Evolutionary conservation across 2,888 invertebrate species (phyloP), one percentile per base, ranked within the genome.

Genomic region (Chaetogeoica ovagalla): DNA sequence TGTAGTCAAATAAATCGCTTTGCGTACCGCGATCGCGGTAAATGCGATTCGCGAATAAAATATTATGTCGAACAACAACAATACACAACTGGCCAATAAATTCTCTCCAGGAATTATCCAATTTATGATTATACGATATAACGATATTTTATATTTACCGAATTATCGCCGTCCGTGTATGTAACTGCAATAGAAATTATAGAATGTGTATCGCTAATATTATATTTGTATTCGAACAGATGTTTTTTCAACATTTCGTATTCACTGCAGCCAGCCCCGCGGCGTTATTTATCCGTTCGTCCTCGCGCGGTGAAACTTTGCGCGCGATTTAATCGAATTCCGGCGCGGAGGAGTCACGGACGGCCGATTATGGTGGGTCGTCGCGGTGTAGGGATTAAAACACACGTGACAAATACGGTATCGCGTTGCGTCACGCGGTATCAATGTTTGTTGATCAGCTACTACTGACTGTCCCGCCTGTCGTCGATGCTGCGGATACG

Each of bases 281-380:
- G 21, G n/a, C n/a, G n/a, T n/a, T n/a, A n/a, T n/a, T 21, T 57
- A 57, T 43, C 21, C 37, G 52, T 21, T 21, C 37, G 21, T 43
- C 21, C 23, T 60, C 13, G 48, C 13, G 8, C 19, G 6, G 19
- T 11, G 8, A 30, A 0, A 66, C 66, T 21, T 13, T 39, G 52
- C n/a, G 52, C n/a, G 66, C 52, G 21, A 57, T 76, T 76, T 68
- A 76, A 76, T 68, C 68, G 76, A 76, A 68, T 76, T 68, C 59
- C 68, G 76, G 48, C 13, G 43, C 13, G 43, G 8, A 19, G 43
- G 8, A 19, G 39, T 15, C 48, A n/a, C n/a, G 13, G 6, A 59
- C 0, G 30, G 55, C 37, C 39, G 9, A 43, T 15, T 65, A 11
- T 39, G 65, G 57, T 43, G 21, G 65, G 37, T n/a, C 55, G 63